Conservation (phyloP, 2,113 vertebrate genomes). For the Solenodon paradoxus region DNA sequence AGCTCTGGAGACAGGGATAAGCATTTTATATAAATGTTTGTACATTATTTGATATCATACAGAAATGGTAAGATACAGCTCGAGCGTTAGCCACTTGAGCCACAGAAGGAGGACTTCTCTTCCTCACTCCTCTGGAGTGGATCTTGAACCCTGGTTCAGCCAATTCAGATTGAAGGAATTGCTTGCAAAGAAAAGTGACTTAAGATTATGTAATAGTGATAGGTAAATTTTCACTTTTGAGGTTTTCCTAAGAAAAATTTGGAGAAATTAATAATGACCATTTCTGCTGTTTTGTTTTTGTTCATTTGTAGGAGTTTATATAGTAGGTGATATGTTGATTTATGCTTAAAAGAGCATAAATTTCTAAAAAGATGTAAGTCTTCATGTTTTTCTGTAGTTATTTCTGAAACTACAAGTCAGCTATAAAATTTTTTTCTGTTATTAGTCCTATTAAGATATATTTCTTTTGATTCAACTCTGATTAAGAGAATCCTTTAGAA, state of each 20-base stretch:
- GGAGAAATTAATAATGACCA: neutral
- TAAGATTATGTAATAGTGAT: neutral
- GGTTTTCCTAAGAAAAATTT: conserved; percentile 19
- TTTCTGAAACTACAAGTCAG: neutral
- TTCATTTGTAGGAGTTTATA: neutral
- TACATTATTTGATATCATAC: neutral
- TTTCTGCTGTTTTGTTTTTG: neutral
- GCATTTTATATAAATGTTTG: neutral
- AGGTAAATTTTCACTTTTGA: neutral
- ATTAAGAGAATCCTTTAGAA: neutral
- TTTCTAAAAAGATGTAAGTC: neutral
- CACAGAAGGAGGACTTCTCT: too few species aligned
- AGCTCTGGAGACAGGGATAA: neutral
- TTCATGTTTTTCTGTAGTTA: neutral
- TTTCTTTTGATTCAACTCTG: neutral
- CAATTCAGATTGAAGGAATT: neutral
- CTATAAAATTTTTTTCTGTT: neutral
- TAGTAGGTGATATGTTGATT: neutral
- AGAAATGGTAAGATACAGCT: neutral
- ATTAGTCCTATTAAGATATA: neutral
- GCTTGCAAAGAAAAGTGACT: neutral
- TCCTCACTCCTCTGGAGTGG: too few species aligned
- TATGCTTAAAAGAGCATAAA: neutral
- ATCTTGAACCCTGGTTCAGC: too few species aligned
- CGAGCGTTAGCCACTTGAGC: too few species aligned